Conservation (phyloP, 37 sponge, comb jelly and placozoan species). For the Spongilla lacustris region DNA sequence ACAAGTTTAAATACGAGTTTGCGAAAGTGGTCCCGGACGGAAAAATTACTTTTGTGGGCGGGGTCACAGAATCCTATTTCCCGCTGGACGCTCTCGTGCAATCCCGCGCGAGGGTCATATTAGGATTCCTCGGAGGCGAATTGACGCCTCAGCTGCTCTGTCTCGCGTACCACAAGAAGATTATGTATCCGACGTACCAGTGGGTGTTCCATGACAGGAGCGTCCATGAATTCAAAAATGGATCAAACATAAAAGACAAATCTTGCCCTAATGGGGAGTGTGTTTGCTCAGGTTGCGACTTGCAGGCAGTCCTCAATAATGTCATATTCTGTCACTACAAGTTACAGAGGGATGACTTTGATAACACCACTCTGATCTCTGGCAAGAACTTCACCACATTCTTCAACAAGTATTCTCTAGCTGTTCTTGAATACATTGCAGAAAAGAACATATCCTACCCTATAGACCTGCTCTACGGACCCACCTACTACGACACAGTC, state of each 20-base stretch:
- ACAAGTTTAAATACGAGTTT: not conserved
- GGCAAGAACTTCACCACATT: not conserved
- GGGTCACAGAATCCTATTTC: not conserved
- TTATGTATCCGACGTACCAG: slow-evolving; percentile 31
- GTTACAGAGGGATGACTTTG: not conserved
- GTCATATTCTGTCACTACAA: slow-evolving; percentile 9
- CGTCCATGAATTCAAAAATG: not conserved
- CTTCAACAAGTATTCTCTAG: not conserved
- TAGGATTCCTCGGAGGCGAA: not conserved
- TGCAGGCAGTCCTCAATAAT: slow-evolving; percentile 8
- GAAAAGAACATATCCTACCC: not conserved
- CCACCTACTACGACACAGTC: slow-evolving; percentile 35
- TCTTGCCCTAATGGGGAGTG: not conserved
- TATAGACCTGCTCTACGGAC: not conserved
- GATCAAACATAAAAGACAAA: not conserved
- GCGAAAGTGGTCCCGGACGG: not conserved
- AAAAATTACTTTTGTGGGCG: not conserved
- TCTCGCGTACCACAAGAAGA: slow-evolving; percentile 15
- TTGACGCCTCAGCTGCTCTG: slow-evolving; percentile 27
- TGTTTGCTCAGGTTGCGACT: not conserved
- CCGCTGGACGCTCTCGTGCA: slow-evolving; percentile 3
- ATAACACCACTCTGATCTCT: not conserved
- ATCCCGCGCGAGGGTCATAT: not conserved
- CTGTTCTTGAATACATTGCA: not conserved
- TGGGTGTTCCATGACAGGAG: slow-evolving; percentile 39